phyloP scores from a whole-genome alignment of 2,113 vertebrate genomes.

The Calonectris borealis region DNA sequence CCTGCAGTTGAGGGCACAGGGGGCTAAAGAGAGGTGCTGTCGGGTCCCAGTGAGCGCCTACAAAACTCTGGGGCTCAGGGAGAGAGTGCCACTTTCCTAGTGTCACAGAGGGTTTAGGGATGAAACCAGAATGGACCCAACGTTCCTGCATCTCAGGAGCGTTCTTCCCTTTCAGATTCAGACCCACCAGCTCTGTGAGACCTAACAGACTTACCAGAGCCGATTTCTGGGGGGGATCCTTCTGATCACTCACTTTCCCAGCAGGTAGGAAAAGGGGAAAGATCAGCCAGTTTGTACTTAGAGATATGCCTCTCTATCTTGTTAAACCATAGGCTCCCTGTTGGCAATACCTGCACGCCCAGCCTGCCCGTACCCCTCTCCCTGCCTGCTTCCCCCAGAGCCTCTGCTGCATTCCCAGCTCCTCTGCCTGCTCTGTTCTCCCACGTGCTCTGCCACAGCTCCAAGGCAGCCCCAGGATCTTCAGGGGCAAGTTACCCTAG shows the following conservation, averaged over 20 bases:
- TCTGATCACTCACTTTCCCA: background rate
- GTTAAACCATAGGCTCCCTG: background rate
- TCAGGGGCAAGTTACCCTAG: background rate
- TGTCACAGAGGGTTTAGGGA: background rate
- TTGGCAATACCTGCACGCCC: background rate
- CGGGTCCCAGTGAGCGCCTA: accelerated
- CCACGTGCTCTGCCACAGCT: background rate
- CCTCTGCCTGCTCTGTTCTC: background rate
- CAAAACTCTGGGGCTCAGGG: background rate
- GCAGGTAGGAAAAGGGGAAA: background rate
- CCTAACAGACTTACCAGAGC: background rate
- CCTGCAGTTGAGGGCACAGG: background rate
- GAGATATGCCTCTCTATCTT: background rate
- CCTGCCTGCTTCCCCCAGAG: background rate
- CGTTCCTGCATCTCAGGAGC: background rate
- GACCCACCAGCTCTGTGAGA: background rate
- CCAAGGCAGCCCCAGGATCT: background rate
- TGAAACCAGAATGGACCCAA: background rate
- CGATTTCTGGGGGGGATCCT: background rate
- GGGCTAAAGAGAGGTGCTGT: background rate
- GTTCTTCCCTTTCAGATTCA: accelerated
- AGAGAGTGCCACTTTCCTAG: background rate
- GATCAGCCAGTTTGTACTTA: background rate
- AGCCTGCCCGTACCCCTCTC: background rate
- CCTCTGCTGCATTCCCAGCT: background rate